Base-by-base conservation (phyloP, 2,113 vertebrate species). In the Polypterus bichir region DNA sequence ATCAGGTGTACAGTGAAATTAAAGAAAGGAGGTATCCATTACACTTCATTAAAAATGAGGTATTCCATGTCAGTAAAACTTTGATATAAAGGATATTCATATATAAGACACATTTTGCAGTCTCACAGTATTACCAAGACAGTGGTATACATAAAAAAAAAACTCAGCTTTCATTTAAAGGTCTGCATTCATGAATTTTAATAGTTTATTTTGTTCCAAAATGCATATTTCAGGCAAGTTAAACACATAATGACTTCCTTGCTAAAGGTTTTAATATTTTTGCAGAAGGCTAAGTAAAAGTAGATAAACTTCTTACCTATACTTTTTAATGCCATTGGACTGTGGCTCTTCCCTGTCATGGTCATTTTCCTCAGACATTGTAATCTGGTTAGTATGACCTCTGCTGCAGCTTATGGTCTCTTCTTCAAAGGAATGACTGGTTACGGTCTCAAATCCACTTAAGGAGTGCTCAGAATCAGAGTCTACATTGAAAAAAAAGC, bases 391-490 rank as follows among this genome's bases (percentile, higher is more conserved):
- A 69, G 77, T 75, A 70, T 74, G 77, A 2, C 78, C 67, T 9
- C 78, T 75, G 76, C 77, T 83, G 49, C 78, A 77, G 71, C 79
- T 79, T 71, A 87, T 77, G 64, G 81, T 83, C 66, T 84, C 79
- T 59, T 90, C 87, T 56, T 87, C 83, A 59, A 81, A 73, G 0
- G 90, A 92, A 64, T 62, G 79, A 27, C 87, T 85, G 47, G 86
- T 77, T 66, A 89, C 86, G 0, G 90, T 88, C 80, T 97, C 92
- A 77, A 94, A 87, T 68, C 80, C 85, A 71, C 89, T 95, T 84
- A 97, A 76, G 54, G 92, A 94, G 73, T 72, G 73, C 73, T 93
- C 91, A 0, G 93, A 93, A 74, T 88, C 91, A 0, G 94, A 97
- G 71, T 93, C 94, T 98, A 83, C 60, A 76, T 71, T 63, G 76